These are phyloP conservation scores for Drosophila suboccidentalis DNA, from an alignment of 2,888 invertebrate genomes.

Conservation along the genomic window DNA sequence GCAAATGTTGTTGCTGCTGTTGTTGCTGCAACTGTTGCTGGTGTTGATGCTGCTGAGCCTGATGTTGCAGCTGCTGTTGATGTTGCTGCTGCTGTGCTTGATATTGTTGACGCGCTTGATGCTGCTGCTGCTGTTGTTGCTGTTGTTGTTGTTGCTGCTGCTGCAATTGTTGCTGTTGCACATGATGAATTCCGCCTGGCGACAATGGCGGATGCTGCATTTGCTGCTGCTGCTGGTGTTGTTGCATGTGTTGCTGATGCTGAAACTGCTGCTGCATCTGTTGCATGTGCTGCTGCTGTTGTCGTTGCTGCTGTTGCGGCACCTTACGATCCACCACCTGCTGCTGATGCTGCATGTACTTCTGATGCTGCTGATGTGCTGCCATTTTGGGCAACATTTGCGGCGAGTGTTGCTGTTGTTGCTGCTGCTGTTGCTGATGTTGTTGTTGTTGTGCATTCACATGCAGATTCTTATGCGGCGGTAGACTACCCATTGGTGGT, in stretches of 20 bases:
- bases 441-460: constrained; percentile 61
- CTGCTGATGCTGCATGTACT: constrained; percentile 83
- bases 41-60: constrained; percentile 38
- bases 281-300: constrained; percentile 58
- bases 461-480: constrained; percentile 64
- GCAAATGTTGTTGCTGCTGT: constrained; percentile 46
- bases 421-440: constrained; percentile 55
- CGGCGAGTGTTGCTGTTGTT: constrained; percentile 71
- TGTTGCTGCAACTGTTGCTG: constrained; percentile 44
- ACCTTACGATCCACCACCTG: constrained; percentile 69
- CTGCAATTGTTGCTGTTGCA: constrained; percentile 49
- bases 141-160: constrained; percentile 54
- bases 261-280: constrained; percentile 72
- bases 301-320: constrained; percentile 52
- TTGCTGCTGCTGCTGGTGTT: constrained; percentile 50
- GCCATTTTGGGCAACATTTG: constrained; percentile 80
- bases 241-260: constrained; percentile 57
- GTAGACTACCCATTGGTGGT: constrained; percentile 61
- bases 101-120: constrained; percentile 43
- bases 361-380: constrained; percentile 72
- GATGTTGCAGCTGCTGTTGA: constrained; percentile 45
- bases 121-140: constrained; percentile 54
- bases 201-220: constrained; percentile 48
- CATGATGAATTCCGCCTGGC: constrained; percentile 35
- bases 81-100: constrained; percentile 44